A percentile compares a stretch with the other conserved stretches of the same genome.
phyloP scores from a whole-genome alignment of 2,888 invertebrate genomes.

The Furcula furcula region DNA sequence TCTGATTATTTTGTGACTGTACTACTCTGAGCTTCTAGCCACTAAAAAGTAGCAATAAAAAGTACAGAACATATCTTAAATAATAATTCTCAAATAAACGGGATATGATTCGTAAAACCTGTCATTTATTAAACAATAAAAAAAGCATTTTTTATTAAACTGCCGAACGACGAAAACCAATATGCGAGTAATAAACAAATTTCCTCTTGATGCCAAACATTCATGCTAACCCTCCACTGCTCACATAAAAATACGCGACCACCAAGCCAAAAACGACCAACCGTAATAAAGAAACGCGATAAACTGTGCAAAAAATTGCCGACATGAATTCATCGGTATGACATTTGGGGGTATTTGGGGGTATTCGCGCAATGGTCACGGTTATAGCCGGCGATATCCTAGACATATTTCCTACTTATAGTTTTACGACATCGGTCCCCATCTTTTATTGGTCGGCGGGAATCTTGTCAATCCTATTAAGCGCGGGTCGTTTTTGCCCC shows the following conservation, averaged over 20 bases:
- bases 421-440: constrained; percentile 73
- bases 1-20: no score
- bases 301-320: constrained; percentile 74
- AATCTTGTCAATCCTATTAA: constrained; percentile 77
- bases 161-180: constrained; percentile 57
- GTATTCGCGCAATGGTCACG: constrained; percentile 65
- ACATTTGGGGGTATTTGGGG: constrained; percentile 77
- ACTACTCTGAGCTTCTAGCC: no score
- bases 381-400: constrained; percentile 57
- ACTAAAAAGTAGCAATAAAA: no score
- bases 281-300: constrained; percentile 79
- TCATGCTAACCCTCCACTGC: constrained; percentile 46
- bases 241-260: constrained; percentile 56
- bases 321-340: constrained; percentile 81
- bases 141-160: constrained; percentile 47
- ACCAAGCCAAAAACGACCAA: constrained; percentile 58
- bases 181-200: constrained; percentile 74
- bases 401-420: constrained; percentile 75
- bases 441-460: constrained; percentile 73
- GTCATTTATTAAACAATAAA: constrained; percentile 34
- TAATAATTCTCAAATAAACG: no score
- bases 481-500: constrained; percentile 47
- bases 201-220: constrained; percentile 51
- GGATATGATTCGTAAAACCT: not conserved
- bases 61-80: no score